Conservation (phyloP, 2,888 invertebrate genomes). For the Tipula vernalis region DNA sequence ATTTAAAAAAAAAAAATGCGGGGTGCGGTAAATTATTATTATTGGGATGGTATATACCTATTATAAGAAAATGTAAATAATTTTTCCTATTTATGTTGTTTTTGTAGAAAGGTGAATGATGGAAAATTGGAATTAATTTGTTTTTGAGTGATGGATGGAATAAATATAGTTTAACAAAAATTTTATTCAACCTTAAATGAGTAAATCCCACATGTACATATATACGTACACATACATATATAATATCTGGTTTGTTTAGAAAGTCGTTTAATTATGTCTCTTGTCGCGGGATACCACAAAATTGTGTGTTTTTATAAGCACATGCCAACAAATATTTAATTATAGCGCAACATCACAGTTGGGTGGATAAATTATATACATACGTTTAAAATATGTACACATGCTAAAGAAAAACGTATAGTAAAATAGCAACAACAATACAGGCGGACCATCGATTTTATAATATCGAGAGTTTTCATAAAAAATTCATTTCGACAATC, state of each 20-base stretch:
- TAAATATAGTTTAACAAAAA: not conserved
- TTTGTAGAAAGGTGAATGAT: not conserved
- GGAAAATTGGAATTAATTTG: not conserved
- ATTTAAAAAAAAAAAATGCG: not conserved
- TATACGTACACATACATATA: no score
- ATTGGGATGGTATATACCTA: not conserved
- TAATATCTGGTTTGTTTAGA: not conserved
- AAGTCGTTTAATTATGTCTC: not conserved
- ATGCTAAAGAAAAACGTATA: no score
- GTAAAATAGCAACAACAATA: not conserved
- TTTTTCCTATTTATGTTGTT: not conserved
- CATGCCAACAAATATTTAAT: not conserved
- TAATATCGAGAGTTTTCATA: not conserved
- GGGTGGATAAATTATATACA: no score
- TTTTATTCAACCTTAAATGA: not conserved
- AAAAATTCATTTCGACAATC: not conserved
- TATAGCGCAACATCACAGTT: not conserved
- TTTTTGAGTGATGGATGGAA: not conserved
- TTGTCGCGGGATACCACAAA: not conserved
- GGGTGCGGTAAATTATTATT: not conserved
- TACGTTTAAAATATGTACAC: no score
- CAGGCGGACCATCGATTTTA: not conserved
- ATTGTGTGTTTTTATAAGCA: not conserved
- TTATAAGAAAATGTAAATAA: not conserved
- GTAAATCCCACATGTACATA: not conserved